A percentile compares a stretch with the other conserved stretches of the same genome.
These are phyloP conservation scores for Rhinogobio ventralis DNA, from an alignment of 2,797 vertebrate species.

Conservation along the genomic window DNA sequence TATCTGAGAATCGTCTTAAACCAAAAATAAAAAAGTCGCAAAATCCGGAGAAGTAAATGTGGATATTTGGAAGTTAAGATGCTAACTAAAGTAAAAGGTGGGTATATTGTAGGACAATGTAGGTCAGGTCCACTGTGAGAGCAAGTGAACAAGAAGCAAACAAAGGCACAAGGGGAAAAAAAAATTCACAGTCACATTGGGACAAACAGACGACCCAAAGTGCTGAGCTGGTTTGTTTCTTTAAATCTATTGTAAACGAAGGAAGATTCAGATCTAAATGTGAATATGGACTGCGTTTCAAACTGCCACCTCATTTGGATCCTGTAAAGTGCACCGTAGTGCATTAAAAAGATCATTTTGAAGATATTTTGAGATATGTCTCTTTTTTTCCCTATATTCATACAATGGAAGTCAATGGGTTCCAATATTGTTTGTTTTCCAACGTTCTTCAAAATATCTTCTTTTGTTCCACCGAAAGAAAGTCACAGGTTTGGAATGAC, in stretches of 20 bases:
- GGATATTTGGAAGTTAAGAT: background rate
- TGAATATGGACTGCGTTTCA: slow-evolving; percentile 8
- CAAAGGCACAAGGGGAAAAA: background rate
- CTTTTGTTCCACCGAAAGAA: background rate
- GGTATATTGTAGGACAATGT: slow-evolving; percentile 5
- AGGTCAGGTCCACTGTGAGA: slow-evolving; percentile 23
- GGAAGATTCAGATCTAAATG: slow-evolving; percentile 21
- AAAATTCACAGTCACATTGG: background rate
- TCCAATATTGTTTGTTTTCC: background rate
- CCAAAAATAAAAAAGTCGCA: background rate
- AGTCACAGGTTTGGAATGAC: background rate
- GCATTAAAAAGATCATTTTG: background rate
- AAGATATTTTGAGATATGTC: background rate
- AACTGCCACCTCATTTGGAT: background rate
- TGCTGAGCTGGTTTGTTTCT: slow-evolving; percentile 20
- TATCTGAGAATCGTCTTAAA: background rate
- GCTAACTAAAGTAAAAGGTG: slow-evolving; percentile 7
- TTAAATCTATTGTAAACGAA: slow-evolving; percentile 17
- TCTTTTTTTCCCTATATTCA: background rate
- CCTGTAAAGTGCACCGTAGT: background rate
- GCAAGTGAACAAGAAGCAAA: too few species aligned
- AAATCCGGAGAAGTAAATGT: background rate
- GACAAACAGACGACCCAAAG: slow-evolving; percentile 5
- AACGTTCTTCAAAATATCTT: background rate
- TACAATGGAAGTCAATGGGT: background rate